phyloP scores from a whole-genome alignment of 2,888 invertebrate genomes.

The Altica lythri region DNA sequence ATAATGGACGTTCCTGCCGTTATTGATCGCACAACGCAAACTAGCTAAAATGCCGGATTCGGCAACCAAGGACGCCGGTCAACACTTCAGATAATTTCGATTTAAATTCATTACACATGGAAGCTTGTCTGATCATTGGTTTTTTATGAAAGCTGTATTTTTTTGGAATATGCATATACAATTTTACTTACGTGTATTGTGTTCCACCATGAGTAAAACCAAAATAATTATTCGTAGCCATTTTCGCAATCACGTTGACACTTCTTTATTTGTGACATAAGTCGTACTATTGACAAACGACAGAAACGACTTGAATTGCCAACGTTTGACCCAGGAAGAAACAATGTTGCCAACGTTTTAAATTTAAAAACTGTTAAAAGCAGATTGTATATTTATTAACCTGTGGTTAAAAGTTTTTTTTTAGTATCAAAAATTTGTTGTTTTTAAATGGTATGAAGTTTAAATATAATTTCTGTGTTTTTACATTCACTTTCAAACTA shows the following conservation, averaged over 20 bases:
- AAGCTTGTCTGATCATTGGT: not conserved
- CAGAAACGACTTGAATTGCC: too few relatives aligned
- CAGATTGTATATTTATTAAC: too few relatives aligned
- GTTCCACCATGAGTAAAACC: conserved; percentile 93
- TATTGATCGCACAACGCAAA: conserved; percentile 53
- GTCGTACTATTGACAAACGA: conserved; percentile 3
- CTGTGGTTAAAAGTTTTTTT: too few relatives aligned
- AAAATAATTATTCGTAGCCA: conserved; percentile 94
- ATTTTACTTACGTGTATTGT: conserved; percentile 79
- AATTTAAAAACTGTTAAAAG: too few relatives aligned
- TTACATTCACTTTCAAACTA: too few relatives aligned
- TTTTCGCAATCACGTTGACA: conserved; percentile 49
- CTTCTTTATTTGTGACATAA: conserved; percentile 8
- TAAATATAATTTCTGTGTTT: too few relatives aligned
- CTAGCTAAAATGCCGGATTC: conserved; percentile 53
- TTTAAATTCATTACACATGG: conserved; percentile 1
- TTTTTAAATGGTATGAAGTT: too few relatives aligned
- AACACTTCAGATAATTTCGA: not conserved
- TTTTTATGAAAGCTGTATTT: not conserved
- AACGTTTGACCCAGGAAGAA: too few relatives aligned
- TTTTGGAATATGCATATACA: not conserved
- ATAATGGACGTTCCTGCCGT: conserved; percentile 37
- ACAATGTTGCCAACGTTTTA: too few relatives aligned
- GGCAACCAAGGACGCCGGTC: conserved; percentile 55
- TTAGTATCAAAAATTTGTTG: too few relatives aligned